Evolutionary conservation across 2,113 vertebrate species (phyloP), one percentile per base, ranked within the genome.

Genomic region (Anseranas semipalmata): DNA sequence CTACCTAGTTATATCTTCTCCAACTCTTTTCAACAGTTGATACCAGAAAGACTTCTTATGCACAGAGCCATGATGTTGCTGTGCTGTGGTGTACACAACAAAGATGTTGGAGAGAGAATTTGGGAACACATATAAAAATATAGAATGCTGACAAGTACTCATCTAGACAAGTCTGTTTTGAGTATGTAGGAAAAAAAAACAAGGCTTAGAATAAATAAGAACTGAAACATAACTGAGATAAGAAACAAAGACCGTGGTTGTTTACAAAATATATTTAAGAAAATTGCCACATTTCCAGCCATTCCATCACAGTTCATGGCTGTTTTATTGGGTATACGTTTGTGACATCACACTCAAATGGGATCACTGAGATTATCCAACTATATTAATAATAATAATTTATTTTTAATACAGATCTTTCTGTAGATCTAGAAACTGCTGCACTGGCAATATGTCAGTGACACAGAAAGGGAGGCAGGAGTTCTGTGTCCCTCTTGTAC

Each of bases 51-150:
- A 10, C 12, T 62, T 5, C 6, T 4, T 39, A 7, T 2, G 63
- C 56, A 6, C 24, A 1, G 2, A 35, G 33, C 32, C 15, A 1
- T 1, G 32, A 3, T 66, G 28, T 25, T 20, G 5, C 24, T 0
- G 1, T 13, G 46, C 22, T 33, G 25, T 3, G 14, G 12, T 12
- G 45, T 10, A 14, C 21, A 7, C 37, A 28, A 7, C 67, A 33
- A 33, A 12, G 27, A 1, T 28, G 20, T 6, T 2, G 1, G 24
- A 66, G 21, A 78, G 24, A 37, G 3, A 13, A 13, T 9, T 8
- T 2, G 3, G 45, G n/a, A n/a, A 55, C 55, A 10, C 24, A 8
- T 22, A 32, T 25, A 18, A 48, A 79, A 59, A 28, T 6, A 10
- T 17, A 33, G 20, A 48, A 4, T 2, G 6, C 6, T 59, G 53